These are phyloP conservation scores for Erethizon dorsatum DNA, from an alignment of 2,797 vertebrate species.

Conservation along the genomic window DNA sequence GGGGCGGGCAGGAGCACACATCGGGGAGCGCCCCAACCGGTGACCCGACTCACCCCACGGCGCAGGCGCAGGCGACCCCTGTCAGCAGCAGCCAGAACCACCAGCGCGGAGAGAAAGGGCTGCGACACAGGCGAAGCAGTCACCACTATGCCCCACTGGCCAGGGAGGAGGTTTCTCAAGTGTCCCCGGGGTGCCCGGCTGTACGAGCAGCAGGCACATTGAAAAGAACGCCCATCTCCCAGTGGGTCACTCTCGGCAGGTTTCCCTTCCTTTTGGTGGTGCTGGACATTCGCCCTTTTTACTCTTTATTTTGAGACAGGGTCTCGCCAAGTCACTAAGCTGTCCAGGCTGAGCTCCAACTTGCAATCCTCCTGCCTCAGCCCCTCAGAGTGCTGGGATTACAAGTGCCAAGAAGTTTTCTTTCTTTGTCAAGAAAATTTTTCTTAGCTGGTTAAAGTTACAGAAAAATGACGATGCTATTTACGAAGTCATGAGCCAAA, in stretches of 20 bases:
- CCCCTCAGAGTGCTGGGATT: not conserved
- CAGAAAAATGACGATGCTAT: not conserved
- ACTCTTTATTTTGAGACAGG: not conserved
- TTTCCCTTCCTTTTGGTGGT: not conserved
- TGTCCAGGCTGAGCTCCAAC: not conserved
- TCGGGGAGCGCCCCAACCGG: rapidly evolving
- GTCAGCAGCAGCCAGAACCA: constrained; percentile 94
- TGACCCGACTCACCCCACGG: constrained; percentile 93
- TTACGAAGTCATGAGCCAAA: not conserved
- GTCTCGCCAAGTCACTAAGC: not conserved
- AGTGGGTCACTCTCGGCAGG: rapidly evolving
- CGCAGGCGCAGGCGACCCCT: constrained; percentile 92
- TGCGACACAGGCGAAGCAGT: constrained; percentile 42
- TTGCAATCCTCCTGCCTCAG: not conserved
- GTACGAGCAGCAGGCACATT: rapidly evolving
- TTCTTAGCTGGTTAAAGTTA: not conserved
- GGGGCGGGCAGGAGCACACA: rapidly evolving
- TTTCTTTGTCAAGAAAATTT: not conserved
- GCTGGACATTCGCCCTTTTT: not conserved
- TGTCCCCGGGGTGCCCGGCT: not conserved
- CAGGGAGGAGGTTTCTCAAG: not conserved
- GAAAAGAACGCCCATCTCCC: not conserved
- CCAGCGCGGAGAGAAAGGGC: constrained; percentile 91
- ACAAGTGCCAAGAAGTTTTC: not conserved
- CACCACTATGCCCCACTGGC: rapidly evolving